A percentile compares a stretch with the other conserved stretches of the same genome.
phyloP scores from a whole-genome alignment of 1,140 invertebrate genomes.

The Dreissena rostriformis region DNA sequence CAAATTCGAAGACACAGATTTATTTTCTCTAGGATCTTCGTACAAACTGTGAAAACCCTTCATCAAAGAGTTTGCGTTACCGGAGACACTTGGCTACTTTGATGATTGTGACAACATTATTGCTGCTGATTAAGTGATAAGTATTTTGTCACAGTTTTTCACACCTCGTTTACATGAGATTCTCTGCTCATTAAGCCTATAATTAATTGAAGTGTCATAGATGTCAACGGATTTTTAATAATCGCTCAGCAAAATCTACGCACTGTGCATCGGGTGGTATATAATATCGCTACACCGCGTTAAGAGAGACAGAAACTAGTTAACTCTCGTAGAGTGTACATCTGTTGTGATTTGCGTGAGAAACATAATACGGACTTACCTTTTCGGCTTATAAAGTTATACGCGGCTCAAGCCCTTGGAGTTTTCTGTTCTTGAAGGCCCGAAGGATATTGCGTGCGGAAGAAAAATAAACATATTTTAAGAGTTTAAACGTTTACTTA shows the following conservation, averaged over 20 bases:
- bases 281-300: no score
- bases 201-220: neutral
- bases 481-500: constrained; percentile 41
- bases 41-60: neutral
- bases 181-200: no score
- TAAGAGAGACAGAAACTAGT: no score
- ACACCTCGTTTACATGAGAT: neutral
- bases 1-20: neutral
- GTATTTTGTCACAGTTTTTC: constrained; percentile 21
- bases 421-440: neutral
- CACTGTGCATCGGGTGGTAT: neutral
- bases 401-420: constrained; percentile 7
- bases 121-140: neutral
- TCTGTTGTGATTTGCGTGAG: constrained; percentile 11
- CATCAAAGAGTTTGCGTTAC: neutral
- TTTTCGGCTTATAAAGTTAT: constrained; percentile 32
- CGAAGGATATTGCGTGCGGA: neutral
- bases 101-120: neutral
- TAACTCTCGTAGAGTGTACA: neutral
- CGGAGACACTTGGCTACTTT: neutral
- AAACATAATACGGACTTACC: constrained; percentile 47
- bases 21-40: neutral
- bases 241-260: neutral
- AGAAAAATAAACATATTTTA: constrained; percentile 52
- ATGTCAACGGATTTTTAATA: neutral